Base-by-base conservation (phyloP, 2,888 invertebrate species). In the Meteorus colon region DNA sequence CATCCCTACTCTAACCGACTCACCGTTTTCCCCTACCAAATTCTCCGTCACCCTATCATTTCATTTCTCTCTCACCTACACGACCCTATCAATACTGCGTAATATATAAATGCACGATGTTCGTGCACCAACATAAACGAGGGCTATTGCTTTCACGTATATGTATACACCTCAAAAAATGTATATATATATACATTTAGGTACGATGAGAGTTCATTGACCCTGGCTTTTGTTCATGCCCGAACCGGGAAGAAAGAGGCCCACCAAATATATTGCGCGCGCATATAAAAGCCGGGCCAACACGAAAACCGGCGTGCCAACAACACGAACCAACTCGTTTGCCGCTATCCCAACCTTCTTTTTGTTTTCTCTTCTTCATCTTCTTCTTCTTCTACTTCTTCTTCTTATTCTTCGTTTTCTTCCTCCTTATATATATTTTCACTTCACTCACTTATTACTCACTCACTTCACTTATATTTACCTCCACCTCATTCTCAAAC, bases 221-320 rank as follows among this genome's bases (percentile, higher is more conserved):
- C 84, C 86, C 80, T 78, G 81, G 84, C 86, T 86, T 86, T 86
- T 86, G 86, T 86, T 86, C 86, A 84, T 84, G 83, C 83, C 81
- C 83, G 82, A 85, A 84, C 82, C 80, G 81, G 82, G 81, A 81
- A 84, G 74, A 77, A 68, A 75, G 19, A 51, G 69, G 69, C 55
- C 55, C 76, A 72, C 76, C 66, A 24, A 75, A 75, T 71, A 31
- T 68, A 63, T 55, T 55, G 55, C 55, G 55, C 55, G 55, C 19
- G 55, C 55, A 19, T 55, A 55, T 55, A 55, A 19, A 55, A 55
- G n/a, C 48, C 63, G 68, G 73, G 68, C 76, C 72, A 72, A 76
- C 72, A 34, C 19, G 55, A 55, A 76, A 76, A 76, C 72, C 63
- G 41, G 72, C 72, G 63, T 72, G 72, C 63, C 72, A 67, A 59